phyloP scores from a whole-genome alignment of 2,888 invertebrate species.

The Scotopteryx bipunctaria region DNA sequence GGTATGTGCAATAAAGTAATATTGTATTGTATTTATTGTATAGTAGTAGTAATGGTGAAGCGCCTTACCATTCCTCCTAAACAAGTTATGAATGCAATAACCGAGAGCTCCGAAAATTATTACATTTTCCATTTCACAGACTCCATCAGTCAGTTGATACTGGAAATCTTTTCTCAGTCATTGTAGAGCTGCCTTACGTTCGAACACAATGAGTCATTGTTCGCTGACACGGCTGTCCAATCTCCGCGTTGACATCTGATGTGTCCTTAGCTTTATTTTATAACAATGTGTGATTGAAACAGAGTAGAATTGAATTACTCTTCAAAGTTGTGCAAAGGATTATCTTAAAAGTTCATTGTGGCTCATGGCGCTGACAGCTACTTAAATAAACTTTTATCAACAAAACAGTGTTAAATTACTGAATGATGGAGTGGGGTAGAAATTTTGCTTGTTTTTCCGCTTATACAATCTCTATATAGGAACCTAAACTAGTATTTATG shows the following conservation, averaged over 20 bases:
- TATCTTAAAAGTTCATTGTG: conserved; percentile 2
- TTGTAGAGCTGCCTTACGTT: conserved; percentile 40
- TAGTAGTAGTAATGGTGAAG: too few species aligned
- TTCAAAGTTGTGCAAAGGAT: conserved; percentile 3
- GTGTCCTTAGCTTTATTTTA: conserved; percentile 22
- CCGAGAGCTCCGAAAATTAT: too few species aligned
- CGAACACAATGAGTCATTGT: conserved; percentile 44
- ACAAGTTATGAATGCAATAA: too few species aligned
- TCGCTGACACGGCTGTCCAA: conserved; percentile 37
- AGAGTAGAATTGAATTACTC: background rate
- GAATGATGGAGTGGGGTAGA: too few species aligned
- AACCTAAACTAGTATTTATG: too few species aligned
- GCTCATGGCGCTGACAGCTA: conserved; percentile 15
- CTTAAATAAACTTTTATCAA: background rate
- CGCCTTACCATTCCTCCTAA: too few species aligned
- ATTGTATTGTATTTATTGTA: too few species aligned
- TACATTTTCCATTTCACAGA: too few species aligned
- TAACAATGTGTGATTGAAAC: conserved; percentile 18
- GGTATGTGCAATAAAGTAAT: too few species aligned
- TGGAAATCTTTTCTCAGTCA: conserved; percentile 33
- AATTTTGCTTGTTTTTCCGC: too few species aligned
- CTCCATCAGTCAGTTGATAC: conserved; percentile 1
- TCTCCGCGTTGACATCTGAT: conserved; percentile 34
- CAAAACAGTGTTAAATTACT: background rate
- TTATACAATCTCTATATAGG: too few species aligned